Evolutionary conservation across 2,797 vertebrate genomes (phyloP).

Genomic region (Tapera naevia): DNA sequence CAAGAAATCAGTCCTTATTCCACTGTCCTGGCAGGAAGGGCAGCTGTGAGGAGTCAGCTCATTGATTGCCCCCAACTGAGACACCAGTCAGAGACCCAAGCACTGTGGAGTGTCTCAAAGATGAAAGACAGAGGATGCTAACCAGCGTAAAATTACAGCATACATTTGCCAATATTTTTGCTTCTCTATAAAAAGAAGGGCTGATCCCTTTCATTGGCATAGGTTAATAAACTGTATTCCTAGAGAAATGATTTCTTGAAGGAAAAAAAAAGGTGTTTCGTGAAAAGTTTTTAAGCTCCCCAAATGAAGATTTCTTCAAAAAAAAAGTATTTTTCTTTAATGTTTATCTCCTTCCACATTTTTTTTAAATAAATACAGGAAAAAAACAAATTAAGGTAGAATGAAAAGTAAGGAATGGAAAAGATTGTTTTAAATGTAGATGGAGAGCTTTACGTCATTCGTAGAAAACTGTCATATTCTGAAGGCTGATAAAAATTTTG

Average conservation of each 20-base stretch:
- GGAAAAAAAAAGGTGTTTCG: neutral
- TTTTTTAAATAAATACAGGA: neutral
- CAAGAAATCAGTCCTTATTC: fast-evolving
- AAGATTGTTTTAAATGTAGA: neutral
- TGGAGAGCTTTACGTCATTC: neutral
- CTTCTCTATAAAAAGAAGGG: neutral
- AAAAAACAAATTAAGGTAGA: neutral
- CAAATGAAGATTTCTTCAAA: neutral
- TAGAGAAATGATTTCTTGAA: neutral
- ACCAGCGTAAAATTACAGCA: neutral
- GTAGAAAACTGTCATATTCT: neutral
- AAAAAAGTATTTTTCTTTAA: neutral
- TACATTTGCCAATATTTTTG: neutral
- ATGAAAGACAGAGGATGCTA: neutral
- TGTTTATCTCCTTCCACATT: neutral
- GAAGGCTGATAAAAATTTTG: neutral
- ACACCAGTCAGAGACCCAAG: neutral
- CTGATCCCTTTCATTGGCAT: neutral
- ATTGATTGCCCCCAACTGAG: neutral
- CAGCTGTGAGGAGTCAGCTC: fast-evolving
- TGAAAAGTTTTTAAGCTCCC: neutral
- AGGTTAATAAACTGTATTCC: neutral
- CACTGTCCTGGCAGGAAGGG: neutral
- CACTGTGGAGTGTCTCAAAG: fast-evolving
- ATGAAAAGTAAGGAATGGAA: neutral